Conservation (phyloP, 2,113 vertebrate genomes). For the Neodontobutis hainanensis region DNA sequence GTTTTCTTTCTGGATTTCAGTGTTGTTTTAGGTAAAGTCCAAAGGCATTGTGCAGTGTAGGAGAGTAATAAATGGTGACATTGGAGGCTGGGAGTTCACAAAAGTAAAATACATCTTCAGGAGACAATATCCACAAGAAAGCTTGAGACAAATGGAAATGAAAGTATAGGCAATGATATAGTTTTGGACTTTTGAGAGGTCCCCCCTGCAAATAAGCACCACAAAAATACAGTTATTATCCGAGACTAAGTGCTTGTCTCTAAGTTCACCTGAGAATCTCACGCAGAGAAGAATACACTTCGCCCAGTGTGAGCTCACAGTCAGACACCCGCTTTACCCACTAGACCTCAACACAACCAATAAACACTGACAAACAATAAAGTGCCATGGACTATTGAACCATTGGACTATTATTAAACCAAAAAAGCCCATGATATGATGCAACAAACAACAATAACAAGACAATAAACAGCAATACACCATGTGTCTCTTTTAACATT, state of each 20-base stretch:
- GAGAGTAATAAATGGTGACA: no score
- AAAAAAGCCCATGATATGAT: no score
- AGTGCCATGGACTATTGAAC: neutral
- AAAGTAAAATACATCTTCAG: neutral
- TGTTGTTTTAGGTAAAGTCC: no score
- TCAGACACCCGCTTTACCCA: neutral
- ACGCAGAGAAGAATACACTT: neutral
- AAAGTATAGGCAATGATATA: neutral
- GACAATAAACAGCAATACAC: no score
- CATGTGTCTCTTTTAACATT: no score
- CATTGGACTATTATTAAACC: no score
- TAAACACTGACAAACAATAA: neutral
- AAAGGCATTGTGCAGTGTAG: no score
- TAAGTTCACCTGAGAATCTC: neutral
- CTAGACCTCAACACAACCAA: neutral
- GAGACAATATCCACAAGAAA: neutral
- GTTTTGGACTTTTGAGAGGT: neutral
- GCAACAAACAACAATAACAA: no score
- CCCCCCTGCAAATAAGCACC: neutral
- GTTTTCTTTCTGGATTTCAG: no score
- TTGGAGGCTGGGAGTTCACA: neutral
- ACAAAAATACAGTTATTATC: constrained; percentile 1
- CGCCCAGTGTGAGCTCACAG: neutral
- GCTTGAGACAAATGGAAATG: neutral
- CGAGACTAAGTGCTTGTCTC: constrained; percentile 1